phyloP scores from a whole-genome alignment of 2,797 vertebrate species.

The Tokudaia muenninki region DNA sequence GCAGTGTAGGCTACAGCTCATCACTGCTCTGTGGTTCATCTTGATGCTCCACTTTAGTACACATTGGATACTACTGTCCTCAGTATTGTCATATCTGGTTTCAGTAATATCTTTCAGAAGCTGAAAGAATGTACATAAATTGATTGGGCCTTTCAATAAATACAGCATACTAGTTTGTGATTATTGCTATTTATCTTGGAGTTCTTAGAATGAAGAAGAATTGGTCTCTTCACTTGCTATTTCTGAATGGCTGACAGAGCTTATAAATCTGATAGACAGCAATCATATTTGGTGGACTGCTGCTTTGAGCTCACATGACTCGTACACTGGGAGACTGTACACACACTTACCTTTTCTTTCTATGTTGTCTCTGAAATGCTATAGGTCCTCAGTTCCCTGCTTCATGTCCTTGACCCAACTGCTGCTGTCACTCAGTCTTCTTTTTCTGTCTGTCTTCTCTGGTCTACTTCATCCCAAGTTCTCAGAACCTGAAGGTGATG shows the following conservation, averaged over 20 bases:
- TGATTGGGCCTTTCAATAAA: constrained; percentile 25
- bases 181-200: neutral
- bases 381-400: neutral
- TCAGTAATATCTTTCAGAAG: neutral
- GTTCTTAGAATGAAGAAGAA: neutral
- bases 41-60: neutral
- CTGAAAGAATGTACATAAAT: neutral
- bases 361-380: neutral
- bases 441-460: neutral
- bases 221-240: neutral
- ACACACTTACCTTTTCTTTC: too few species aligned
- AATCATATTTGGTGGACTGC: neutral
- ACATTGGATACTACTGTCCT: neutral
- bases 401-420: neutral
- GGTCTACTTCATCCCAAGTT: neutral
- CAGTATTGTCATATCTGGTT: neutral
- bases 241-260: neutral
- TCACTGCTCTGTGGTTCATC: neutral
- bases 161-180: neutral
- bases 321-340: neutral
- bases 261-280: neutral
- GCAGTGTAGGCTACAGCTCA: neutral
- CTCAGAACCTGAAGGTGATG: neutral
- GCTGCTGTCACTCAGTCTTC: neutral
- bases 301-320: neutral